Percentiles rank a stretch among this genome's conserved stretches.
phyloP scores from a whole-genome alignment of 2,797 vertebrate genomes.

The Onychomys leucogaster region DNA sequence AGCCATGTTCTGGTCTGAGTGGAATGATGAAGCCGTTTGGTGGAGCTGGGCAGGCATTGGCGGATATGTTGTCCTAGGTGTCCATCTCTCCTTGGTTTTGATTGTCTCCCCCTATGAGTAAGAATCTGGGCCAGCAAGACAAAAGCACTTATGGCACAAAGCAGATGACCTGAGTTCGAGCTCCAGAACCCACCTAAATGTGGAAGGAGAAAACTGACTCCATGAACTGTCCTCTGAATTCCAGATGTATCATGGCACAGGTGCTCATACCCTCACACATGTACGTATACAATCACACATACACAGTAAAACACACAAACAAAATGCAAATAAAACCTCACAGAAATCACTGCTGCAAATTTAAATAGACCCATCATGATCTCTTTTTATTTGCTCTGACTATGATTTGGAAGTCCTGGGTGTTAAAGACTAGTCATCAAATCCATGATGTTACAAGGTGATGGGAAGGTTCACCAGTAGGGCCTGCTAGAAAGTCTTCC shows the following conservation, averaged over 20 bases:
- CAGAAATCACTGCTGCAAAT: neutral
- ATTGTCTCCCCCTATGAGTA: neutral
- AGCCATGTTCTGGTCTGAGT: neutral
- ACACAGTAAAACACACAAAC: neutral
- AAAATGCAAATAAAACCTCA: neutral
- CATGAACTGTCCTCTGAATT: neutral
- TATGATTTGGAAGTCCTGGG: neutral
- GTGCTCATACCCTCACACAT: neutral
- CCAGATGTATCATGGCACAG: neutral
- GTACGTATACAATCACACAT: neutral
- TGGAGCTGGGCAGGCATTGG: neutral
- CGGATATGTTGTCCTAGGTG: neutral
- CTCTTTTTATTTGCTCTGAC: neutral
- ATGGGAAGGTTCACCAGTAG: neutral
- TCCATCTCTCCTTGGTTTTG: neutral
- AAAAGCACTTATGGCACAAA: neutral
- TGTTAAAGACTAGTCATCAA: neutral
- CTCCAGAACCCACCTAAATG: neutral
- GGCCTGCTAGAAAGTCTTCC: neutral
- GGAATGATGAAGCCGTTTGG: neutral
- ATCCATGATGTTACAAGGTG: neutral
- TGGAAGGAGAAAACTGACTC: neutral
- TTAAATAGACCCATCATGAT: neutral
- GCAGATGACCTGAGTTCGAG: neutral
- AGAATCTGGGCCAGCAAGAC: neutral